Evolutionary conservation across 2,888 invertebrate genomes (phyloP).

Genomic region (Lathronympha strigana): DNA sequence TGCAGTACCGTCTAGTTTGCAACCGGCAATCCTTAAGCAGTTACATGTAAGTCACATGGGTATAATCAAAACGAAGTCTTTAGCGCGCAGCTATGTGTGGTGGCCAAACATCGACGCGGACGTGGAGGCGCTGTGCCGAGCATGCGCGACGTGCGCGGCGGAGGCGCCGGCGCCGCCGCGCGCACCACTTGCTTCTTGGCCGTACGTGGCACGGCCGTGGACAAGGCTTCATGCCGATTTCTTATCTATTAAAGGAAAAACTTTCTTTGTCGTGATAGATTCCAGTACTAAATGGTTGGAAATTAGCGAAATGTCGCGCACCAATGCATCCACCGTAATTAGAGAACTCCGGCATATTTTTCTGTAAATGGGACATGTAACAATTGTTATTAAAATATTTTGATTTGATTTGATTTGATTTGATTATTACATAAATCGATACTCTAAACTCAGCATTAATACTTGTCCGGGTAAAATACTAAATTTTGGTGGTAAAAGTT

Average conservation of each 20-base stretch:
- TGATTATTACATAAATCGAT: too few species aligned
- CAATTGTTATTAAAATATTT: too few species aligned
- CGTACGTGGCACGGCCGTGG: background rate
- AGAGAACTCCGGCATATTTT: background rate
- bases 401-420: too few species aligned
- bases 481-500: too few species aligned
- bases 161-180: conserved; percentile 3
- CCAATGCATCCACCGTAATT: background rate
- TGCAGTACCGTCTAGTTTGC: background rate
- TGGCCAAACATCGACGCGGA: background rate
- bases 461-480: too few species aligned
- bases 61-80: background rate
- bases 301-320: conserved; percentile 2
- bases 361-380: too few species aligned
- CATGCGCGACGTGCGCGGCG: background rate
- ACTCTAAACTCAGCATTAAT: too few species aligned
- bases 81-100: conserved; percentile 1
- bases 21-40: background rate
- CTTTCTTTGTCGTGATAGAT: background rate
- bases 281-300: background rate
- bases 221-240: background rate
- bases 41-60: conserved; percentile 24
- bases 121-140: background rate
- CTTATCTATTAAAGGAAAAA: background rate
- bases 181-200: background rate